Conservation (phyloP, 2,888 invertebrate species). For the Patella depressa region DNA sequence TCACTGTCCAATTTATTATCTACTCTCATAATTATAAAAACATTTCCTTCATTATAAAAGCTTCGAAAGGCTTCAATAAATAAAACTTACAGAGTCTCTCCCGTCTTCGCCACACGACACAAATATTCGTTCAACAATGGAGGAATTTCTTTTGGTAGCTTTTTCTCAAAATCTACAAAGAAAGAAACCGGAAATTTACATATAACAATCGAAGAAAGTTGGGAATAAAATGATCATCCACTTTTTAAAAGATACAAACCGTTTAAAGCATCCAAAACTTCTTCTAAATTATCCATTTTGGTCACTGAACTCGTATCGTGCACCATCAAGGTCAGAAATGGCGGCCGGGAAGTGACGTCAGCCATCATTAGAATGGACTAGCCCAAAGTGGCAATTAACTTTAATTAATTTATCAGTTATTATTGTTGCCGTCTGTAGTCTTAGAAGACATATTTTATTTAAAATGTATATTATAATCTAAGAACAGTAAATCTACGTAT, state of each 20-base stretch:
- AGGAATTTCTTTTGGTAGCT: conserved; percentile 85
- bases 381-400: neutral
- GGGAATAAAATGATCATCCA: neutral
- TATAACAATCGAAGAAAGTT: neutral
- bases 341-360: conserved; percentile 52
- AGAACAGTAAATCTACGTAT: neutral
- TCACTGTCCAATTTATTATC: too few relatives aligned
- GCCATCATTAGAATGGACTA: neutral
- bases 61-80: too few relatives aligned
- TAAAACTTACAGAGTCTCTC: conserved; percentile 82
- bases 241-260: conserved; percentile 43
- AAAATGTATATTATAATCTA: neutral
- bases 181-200: conserved; percentile 23
- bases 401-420: neutral
- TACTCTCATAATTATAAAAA: too few relatives aligned
- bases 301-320: conserved; percentile 24
- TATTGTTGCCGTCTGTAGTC: neutral
- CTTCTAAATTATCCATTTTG: conserved; percentile 66
- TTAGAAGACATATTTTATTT: neutral
- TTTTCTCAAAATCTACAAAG: conserved; percentile 74
- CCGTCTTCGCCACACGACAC: conserved; percentile 90
- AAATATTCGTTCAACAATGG: conserved; percentile 91
- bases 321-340: conserved; percentile 50
- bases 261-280: conserved; percentile 59
- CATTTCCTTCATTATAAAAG: too few relatives aligned